These are phyloP conservation scores for Crotalus viridis DNA, from an alignment of 2,113 vertebrate species.

Conservation along the genomic window DNA sequence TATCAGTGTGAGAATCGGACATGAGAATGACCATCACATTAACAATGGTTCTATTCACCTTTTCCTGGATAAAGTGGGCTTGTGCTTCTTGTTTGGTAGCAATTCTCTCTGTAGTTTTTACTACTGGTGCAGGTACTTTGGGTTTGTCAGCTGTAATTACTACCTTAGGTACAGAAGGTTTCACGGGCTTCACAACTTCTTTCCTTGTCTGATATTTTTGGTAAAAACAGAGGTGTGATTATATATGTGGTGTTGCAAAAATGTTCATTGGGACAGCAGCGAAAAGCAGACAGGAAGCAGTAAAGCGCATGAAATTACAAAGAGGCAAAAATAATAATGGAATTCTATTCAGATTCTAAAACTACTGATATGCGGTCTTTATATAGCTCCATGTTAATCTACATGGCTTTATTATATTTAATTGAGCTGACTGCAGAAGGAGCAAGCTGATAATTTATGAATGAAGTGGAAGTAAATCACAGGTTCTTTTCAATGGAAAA, in stretches of 20 bases:
- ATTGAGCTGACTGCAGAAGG: not conserved
- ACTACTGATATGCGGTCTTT: not conserved
- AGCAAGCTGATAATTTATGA: not conserved
- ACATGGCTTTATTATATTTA: not conserved
- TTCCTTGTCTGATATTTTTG: conserved; percentile 74
- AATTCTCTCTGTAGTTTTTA: conserved; percentile 65
- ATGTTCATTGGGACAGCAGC: not conserved
- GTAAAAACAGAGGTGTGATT: conserved; percentile 65
- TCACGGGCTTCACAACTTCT: conserved; percentile 70
- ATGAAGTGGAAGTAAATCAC: not conserved
- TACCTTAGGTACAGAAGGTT: conserved; percentile 65
- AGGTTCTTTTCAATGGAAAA: not conserved
- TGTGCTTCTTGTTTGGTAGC: conserved; percentile 66
- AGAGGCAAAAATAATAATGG: conserved; percentile 20
- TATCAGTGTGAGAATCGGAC: conserved; percentile 26
- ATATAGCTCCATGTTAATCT: not conserved
- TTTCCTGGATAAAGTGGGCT: conserved; percentile 71
- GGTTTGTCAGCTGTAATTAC: conserved; percentile 64
- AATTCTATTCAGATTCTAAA: not conserved
- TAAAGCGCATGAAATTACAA: conserved; percentile 24
- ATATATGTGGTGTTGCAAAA: conserved; percentile 37
- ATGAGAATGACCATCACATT: not conserved
- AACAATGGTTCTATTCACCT: conserved; percentile 65
- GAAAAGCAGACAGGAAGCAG: conserved; percentile 24
- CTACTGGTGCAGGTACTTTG: conserved; percentile 38